Evolutionary conservation across 2,888 invertebrate genomes (phyloP), one percentile per base, ranked within the genome.

Genomic region (Labia minor): DNA sequence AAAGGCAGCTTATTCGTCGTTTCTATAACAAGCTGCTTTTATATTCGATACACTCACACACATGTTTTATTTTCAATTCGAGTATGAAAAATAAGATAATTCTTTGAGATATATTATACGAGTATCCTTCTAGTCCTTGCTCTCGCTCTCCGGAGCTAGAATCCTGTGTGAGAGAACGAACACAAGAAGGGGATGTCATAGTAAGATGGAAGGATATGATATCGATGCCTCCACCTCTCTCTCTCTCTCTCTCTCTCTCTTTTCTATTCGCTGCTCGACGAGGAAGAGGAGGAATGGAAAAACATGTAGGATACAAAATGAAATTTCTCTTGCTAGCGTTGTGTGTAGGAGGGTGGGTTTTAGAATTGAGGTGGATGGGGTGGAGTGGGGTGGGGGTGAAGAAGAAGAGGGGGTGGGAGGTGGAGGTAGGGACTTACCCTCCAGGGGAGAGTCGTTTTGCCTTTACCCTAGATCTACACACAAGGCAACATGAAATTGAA

Each of bases 1-100:
- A 49, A 49, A 49, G 49, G n/a, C 49, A 49, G 49, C 49, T 49
- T 49, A 49, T 49, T 49, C n/a, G 49, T 49, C 49, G 49, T 49
- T 49, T 49, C 49, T 49, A 49, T 49, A 49, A 49, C 49, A 49
- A 49, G 49, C 49, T 49, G 49, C 49, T 49, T 49, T 49, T 49
- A 49, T 49, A 49, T 49, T 49, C 49, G 49, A 49, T 49, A 49
- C 49, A 49, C 49, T 49, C 49, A 49, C 49, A 49, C 49, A 49
- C 49, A 49, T 49, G 49, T 49, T 49, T 49, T 49, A 49, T 49
- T 49, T 49, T 49, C 49, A 49, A 49, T 49, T 49, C 49, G 49
- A 49, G 49, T 49, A 49, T 49, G 49, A 49, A 49, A 49, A 49
- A 49, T 49, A 49, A 49, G 49, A 49, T 49, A 49, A 49, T 49